phyloP scores from a whole-genome alignment of 2,888 invertebrate genomes.

The Fabriciana adippe region DNA sequence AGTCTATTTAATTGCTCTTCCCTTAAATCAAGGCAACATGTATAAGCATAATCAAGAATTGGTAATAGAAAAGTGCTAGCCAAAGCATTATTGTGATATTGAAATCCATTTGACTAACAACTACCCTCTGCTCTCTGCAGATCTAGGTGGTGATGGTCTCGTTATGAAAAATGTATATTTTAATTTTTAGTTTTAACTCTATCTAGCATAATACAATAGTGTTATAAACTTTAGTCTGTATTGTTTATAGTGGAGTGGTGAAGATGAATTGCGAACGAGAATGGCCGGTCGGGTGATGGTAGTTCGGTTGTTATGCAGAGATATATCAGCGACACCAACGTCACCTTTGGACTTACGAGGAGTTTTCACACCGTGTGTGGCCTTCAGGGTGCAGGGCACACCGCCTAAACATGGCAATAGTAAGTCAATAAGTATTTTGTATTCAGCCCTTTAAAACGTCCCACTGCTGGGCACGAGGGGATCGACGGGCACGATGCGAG shows the following conservation, averaged over 20 bases:
- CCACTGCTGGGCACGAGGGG: too few relatives aligned
- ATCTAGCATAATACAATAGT: background rate
- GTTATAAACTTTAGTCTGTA: background rate
- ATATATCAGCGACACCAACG: conserved; percentile 81
- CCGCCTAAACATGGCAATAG: conserved; percentile 85
- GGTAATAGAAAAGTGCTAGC: too few relatives aligned
- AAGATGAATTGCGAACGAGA: conserved; percentile 87
- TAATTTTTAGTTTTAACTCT: too few relatives aligned
- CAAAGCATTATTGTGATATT: too few relatives aligned
- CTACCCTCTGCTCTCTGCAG: too few relatives aligned
- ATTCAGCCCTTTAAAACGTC: background rate
- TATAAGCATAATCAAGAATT: too few relatives aligned
- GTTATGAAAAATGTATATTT: too few relatives aligned
- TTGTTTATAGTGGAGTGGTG: conserved; percentile 90
- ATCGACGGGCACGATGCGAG: too few relatives aligned
- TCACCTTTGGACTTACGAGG: conserved; percentile 79
- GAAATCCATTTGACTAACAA: too few relatives aligned
- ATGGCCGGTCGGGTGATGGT: conserved; percentile 92
- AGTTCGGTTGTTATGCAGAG: conserved; percentile 90
- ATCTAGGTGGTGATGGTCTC: too few relatives aligned
- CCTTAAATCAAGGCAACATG: too few relatives aligned
- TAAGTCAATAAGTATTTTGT: conserved; percentile 58
- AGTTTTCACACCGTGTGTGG: conserved; percentile 92
- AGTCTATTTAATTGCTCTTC: too few relatives aligned
- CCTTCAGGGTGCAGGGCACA: conserved; percentile 92